These are phyloP conservation scores for Setipinna tenuifilis DNA, from an alignment of 2,797 vertebrate genomes.

Conservation along the genomic window DNA sequence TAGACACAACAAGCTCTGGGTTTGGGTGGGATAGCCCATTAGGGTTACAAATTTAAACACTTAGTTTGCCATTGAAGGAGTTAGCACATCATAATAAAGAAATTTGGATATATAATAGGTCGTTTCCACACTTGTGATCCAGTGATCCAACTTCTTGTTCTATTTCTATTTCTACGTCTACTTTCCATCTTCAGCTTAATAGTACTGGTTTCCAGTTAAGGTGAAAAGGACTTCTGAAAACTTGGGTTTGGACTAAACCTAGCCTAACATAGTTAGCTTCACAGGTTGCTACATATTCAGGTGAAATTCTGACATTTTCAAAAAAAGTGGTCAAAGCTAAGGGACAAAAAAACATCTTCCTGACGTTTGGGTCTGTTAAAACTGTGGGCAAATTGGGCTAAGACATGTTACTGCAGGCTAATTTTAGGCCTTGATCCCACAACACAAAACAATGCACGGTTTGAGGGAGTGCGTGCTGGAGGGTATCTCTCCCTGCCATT, in stretches of 20 bases:
- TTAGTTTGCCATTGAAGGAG: not conserved
- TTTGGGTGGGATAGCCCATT: not conserved
- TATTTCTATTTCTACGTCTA: too few species aligned
- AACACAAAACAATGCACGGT: not conserved
- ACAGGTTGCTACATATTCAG: not conserved
- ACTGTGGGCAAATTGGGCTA: not conserved
- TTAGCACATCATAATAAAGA: not conserved
- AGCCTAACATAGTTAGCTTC: not conserved
- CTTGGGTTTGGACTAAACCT: not conserved
- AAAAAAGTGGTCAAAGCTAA: not conserved
- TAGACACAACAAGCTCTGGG: not conserved
- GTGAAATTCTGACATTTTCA: not conserved
- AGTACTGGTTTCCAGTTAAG: not conserved
- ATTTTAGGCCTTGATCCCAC: not conserved
- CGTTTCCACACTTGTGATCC: not conserved
- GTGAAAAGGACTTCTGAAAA: not conserved
- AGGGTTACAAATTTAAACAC: not conserved
- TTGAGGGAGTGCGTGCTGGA: not conserved
- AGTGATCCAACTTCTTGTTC: not conserved
- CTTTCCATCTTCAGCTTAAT: not conserved
- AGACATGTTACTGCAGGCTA: not conserved
- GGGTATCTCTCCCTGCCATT: not conserved
- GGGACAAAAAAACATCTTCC: not conserved
- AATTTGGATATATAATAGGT: not conserved
- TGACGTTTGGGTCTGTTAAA: not conserved